A percentile compares a stretch with the other conserved stretches of the same genome.
These are phyloP conservation scores for Meleagris gallopavo DNA, from an alignment of 2,113 vertebrate species.

Conservation along the genomic window DNA sequence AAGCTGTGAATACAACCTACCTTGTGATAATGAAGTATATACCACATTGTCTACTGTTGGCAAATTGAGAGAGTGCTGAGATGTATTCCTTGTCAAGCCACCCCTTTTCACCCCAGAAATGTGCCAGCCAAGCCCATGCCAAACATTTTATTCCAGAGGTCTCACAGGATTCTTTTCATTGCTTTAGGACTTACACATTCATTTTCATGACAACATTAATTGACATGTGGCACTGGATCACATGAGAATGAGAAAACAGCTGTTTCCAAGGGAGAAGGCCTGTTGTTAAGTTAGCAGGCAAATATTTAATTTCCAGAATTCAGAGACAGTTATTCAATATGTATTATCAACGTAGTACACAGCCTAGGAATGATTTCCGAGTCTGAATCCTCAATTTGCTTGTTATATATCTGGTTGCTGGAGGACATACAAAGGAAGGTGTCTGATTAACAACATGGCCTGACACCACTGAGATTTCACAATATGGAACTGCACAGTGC, in stretches of 20 bases:
- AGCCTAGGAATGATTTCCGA: neutral
- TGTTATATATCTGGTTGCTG: neutral
- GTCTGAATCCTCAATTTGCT: neutral
- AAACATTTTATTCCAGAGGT: neutral
- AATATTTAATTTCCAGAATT: neutral
- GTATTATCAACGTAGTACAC: neutral
- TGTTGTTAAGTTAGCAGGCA: neutral
- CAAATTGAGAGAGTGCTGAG: neutral
- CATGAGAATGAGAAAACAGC: neutral
- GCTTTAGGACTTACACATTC: neutral
- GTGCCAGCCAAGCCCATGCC: neutral
- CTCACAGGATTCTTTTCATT: neutral
- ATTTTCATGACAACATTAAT: neutral
- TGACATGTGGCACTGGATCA: neutral
- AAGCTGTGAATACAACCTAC: neutral
- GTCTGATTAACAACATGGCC: neutral
- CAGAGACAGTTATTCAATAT: neutral
- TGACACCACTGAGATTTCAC: neutral
- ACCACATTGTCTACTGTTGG: neutral
- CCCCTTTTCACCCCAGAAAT: neutral
- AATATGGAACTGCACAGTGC: no score
- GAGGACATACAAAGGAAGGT: neutral
- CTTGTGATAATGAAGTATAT: neutral
- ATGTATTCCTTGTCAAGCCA: neutral
- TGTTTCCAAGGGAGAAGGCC: neutral